Evolutionary conservation across 2,797 vertebrate genomes (phyloP), one percentile per base, ranked within the genome.

Genomic region (Ptychadena robeensis): DNA sequence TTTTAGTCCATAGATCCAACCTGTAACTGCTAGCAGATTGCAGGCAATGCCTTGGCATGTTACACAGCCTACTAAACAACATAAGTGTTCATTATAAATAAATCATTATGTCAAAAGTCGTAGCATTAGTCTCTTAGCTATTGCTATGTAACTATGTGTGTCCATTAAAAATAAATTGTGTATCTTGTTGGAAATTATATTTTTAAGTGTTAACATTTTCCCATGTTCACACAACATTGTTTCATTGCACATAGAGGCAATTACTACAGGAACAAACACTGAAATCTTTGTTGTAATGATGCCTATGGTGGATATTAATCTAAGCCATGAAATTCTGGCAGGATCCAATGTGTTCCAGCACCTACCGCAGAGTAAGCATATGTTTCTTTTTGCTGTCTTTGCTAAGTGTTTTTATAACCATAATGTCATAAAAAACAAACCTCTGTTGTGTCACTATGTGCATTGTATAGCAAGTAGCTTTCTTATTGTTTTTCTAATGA

Each of bases 401-500:
- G 12, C 25, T 78, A 67, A 78, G 18, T 53, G 30, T 27, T 67
- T n/a, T 53, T 53, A 53, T 53, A 22, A 53, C 44, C 44, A 53
- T 53, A 6, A 22, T 22, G 44, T 53, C 44, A 53, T 53, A 22
- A 53, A 53, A 53, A 53, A 53, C 0, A 53, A 53, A 53, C 44
- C 18, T 53, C 44, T 22, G 4, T 53, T 53, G 15, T 53, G 44
- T 53, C 44, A 53, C 44, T 22, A 22, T 68, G 27, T 69, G 18
- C 53, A 59, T 67, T 69, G 25, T 61, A 40, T n/a, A 69, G 38
- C 30, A 73, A n/a, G 25, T 32, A 53, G 38, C 9, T 30, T 27
- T 0, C 35, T 32, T 28, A 22, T 61, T 76, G 66, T 61, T 69
- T 35, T 82, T 35, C 22, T 70, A 71, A 64, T 37, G 57, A 53